Conservation (phyloP, 2,888 invertebrate species). For the Andrena camellia region DNA sequence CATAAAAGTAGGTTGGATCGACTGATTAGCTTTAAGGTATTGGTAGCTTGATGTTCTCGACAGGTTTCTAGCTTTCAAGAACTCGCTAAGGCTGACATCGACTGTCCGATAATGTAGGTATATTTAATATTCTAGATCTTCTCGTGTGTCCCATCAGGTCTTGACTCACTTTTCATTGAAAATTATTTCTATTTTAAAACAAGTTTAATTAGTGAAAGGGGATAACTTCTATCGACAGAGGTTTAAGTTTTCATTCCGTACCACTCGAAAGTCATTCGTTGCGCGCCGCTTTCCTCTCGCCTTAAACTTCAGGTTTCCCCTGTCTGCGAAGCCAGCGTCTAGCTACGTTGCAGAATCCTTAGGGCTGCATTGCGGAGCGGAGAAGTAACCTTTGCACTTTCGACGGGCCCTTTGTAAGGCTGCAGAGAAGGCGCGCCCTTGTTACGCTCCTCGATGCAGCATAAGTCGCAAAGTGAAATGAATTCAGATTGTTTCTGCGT, state of each 20-base stretch:
- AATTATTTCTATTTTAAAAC: not conserved
- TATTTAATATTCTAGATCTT: not conserved
- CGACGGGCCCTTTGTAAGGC: conserved; percentile 53
- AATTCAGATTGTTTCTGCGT: conserved; percentile 15
- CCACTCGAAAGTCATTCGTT: conserved; percentile 17
- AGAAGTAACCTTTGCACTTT: conserved; percentile 57
- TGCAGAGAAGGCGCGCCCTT: conserved; percentile 36
- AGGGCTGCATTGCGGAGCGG: conserved; percentile 42
- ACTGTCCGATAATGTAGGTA: not conserved
- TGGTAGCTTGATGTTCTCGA: not conserved
- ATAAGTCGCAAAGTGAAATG: not conserved
- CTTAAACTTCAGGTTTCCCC: conserved; percentile 41
- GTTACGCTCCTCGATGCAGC: conserved; percentile 11
- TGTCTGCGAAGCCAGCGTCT: conserved; percentile 40
- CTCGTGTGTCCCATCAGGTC: not conserved
- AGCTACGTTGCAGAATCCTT: conserved; percentile 56
- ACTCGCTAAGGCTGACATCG: not conserved
- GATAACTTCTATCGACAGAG: conserved; percentile 3
- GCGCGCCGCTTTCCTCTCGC: not conserved
- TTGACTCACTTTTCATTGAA: not conserved
- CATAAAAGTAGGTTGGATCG: not conserved
- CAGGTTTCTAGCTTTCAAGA: not conserved
- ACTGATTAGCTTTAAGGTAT: not conserved
- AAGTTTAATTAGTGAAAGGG: conserved; percentile 6
- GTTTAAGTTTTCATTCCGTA: not conserved